phyloP scores from a whole-genome alignment of 2,888 invertebrate species.

The Hypolimnas misippus region DNA sequence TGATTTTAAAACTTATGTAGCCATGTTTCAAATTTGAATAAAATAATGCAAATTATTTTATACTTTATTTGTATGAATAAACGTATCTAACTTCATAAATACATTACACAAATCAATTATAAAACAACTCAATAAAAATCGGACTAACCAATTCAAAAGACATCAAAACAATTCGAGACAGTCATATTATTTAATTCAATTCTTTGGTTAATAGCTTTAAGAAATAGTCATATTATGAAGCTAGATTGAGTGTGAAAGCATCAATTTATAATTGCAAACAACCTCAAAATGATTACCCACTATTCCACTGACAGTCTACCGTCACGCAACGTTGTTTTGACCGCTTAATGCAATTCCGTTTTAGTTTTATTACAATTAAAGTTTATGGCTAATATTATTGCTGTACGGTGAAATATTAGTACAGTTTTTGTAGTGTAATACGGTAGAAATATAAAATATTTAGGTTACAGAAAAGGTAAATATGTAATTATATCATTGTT shows the following conservation, averaged over 20 bases:
- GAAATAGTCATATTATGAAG: no score
- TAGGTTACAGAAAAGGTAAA: no score
- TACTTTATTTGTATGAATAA: no score
- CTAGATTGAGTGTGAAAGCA: constrained; percentile 37
- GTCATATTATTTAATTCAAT: no score
- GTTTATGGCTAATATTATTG: background rate
- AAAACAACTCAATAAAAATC: constrained; percentile 16
- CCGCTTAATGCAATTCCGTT: constrained; percentile 12
- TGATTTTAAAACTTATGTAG: no score
- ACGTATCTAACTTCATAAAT: no score
- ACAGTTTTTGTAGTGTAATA: background rate
- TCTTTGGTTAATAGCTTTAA: no score
- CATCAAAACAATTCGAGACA: constrained; percentile 26
- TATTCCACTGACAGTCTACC: constrained; percentile 18
- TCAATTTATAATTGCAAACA: constrained; percentile 38
- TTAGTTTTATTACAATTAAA: constrained; percentile 12
- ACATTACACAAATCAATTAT: no score
- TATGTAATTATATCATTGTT: background rate
- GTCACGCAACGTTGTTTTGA: constrained; percentile 27
- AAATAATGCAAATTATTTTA: no score
- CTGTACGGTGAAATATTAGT: background rate
- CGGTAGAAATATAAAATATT: no score
- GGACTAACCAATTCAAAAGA: background rate
- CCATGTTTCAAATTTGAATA: no score
- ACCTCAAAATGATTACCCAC: constrained; percentile 21